phyloP scores from a whole-genome alignment of 2,797 vertebrate species.

The Pseudochirops corinnae region DNA sequence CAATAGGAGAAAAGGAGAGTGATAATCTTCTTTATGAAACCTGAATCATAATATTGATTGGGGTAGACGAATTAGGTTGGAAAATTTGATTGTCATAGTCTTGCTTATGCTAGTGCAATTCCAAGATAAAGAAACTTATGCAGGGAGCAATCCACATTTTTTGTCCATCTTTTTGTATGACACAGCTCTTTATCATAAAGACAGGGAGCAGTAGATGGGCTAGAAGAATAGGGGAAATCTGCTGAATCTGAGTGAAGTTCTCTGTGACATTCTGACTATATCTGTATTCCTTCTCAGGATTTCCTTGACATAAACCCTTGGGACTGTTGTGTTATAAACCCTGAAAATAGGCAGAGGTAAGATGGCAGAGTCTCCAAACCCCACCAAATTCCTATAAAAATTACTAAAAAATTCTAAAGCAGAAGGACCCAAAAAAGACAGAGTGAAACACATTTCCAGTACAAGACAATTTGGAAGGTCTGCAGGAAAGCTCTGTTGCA shows the following conservation, averaged over 20 bases:
- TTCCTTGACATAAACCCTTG: neutral
- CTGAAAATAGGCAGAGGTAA: neutral
- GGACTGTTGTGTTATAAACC: neutral
- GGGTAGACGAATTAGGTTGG: neutral
- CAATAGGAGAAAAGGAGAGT: constrained; percentile 8
- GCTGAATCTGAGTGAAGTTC: neutral
- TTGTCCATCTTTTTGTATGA: neutral
- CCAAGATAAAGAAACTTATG: neutral
- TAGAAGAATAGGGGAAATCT: neutral
- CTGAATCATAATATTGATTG: constrained; percentile 13
- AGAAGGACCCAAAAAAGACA: no score
- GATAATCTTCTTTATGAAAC: neutral
- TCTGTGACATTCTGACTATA: neutral
- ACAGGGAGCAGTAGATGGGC: neutral
- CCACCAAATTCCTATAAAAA: no score
- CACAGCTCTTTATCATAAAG: neutral
- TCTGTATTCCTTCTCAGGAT: neutral
- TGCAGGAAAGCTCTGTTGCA: no score
- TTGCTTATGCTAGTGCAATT: neutral
- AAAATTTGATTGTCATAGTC: neutral
- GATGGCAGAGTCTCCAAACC: no score
- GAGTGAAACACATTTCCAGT: no score
- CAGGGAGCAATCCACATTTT: neutral
- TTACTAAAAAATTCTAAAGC: no score
- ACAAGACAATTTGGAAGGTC: no score